These are phyloP conservation scores for Drosophila macrothrix DNA, from an alignment of 2,888 invertebrate genomes.

Conservation along the genomic window DNA sequence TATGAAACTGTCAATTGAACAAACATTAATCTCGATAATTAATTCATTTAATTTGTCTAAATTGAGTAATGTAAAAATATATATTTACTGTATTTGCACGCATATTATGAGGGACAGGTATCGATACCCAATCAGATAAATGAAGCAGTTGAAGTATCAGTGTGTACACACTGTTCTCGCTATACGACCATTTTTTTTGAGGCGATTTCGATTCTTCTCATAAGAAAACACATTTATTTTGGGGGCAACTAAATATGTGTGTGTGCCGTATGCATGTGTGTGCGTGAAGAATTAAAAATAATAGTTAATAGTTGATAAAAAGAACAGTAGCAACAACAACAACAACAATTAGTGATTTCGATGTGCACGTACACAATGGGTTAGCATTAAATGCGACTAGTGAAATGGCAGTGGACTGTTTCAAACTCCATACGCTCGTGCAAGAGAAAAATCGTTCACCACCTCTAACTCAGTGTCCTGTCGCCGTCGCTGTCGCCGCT, in stretches of 20 bases:
- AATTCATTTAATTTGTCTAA: background rate
- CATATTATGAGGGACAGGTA: constrained; percentile 16
- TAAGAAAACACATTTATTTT: constrained; percentile 70
- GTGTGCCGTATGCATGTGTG: constrained; percentile 57
- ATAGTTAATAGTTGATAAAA: constrained; percentile 34
- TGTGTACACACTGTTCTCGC: constrained; percentile 63
- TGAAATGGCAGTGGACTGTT: constrained; percentile 52
- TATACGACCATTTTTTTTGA: constrained; percentile 62
- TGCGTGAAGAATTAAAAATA: constrained; percentile 51
- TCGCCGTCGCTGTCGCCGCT: constrained; percentile 44
- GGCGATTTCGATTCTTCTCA: constrained; percentile 66
- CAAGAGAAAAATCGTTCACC: constrained; percentile 70
- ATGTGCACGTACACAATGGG: constrained; percentile 42
- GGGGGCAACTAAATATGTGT: constrained; percentile 58
- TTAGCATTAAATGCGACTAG: constrained; percentile 49
- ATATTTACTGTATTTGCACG: background rate
- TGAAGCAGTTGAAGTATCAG: constrained; percentile 16
- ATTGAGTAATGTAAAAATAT: background rate
- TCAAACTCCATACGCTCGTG: constrained; percentile 56
- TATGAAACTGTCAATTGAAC: background rate
- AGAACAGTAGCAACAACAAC: constrained; percentile 33
- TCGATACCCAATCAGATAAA: constrained; percentile 57
- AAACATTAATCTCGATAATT: background rate
- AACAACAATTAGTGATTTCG: constrained; percentile 33
- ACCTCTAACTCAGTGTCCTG: constrained; percentile 62